These are phyloP conservation scores for Sula dactylatra DNA, from an alignment of 2,113 vertebrate species.

Conservation along the genomic window DNA sequence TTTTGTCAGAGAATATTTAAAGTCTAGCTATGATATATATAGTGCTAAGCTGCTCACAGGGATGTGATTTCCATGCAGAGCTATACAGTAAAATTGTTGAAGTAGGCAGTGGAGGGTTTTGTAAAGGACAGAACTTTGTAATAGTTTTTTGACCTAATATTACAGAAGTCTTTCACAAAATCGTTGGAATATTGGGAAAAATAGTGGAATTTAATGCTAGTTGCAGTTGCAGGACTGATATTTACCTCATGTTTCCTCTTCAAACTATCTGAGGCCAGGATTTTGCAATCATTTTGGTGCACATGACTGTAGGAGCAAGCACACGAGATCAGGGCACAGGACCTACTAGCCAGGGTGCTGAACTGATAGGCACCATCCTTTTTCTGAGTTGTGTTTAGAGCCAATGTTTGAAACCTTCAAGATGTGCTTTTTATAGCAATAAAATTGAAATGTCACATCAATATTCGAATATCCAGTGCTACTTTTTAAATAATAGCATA, in stretches of 20 bases:
- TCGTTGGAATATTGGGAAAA: neutral
- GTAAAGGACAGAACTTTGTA: neutral
- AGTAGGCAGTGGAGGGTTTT: neutral
- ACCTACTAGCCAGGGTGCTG: neutral
- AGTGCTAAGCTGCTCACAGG: neutral
- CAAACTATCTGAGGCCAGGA: neutral
- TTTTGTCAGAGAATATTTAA: neutral
- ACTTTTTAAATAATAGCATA: neutral
- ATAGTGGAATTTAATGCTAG: neutral
- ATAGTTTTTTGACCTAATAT: neutral
- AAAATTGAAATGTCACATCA: neutral
- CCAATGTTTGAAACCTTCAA: neutral
- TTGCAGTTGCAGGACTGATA: neutral
- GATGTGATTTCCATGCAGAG: neutral
- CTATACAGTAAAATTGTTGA: neutral
- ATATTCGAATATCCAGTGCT: neutral
- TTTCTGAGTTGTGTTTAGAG: neutral
- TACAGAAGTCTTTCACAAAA: neutral
- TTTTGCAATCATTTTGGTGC: neutral
- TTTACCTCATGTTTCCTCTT: neutral
- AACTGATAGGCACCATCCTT: neutral
- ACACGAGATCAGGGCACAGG: neutral
- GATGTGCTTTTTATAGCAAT: neutral
- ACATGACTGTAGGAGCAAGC: neutral
- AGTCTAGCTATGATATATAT: neutral